A percentile compares a stretch with the other conserved stretches of the same genome.
These are phyloP conservation scores for Trypoxylon attenuatum DNA, from an alignment of 2,888 invertebrate species.

Conservation along the genomic window DNA sequence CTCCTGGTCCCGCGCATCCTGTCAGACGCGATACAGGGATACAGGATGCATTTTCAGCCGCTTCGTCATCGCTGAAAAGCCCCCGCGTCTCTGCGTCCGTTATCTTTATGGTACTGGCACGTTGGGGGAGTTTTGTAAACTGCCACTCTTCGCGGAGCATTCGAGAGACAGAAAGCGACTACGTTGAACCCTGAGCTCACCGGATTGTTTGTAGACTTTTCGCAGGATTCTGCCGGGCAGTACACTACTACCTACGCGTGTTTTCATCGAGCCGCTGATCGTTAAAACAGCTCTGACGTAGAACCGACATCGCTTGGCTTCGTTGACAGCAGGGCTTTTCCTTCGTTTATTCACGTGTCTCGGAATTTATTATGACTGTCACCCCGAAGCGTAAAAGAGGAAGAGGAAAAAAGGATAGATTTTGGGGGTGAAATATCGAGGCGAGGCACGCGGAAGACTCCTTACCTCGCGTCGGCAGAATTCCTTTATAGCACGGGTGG, in stretches of 20 bases:
- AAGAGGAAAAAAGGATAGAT: constrained; percentile 40
- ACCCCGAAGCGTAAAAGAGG: too few relatives aligned
- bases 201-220: constrained; percentile 41
- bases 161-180: not conserved
- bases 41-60: constrained; percentile 24
- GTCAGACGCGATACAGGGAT: too few relatives aligned
- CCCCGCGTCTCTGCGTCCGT: constrained; percentile 17
- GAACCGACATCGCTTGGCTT: constrained; percentile 27
- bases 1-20: not conserved
- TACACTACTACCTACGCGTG: constrained; percentile 6
- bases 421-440: constrained; percentile 43
- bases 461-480: too few relatives aligned
- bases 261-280: constrained; percentile 30
- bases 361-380: constrained; percentile 53
- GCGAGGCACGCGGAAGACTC: constrained; percentile 20
- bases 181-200: not conserved
- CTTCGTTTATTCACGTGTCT: constrained; percentile 56
- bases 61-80: constrained; percentile 18
- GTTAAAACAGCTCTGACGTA: constrained; percentile 39
- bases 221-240: constrained; percentile 7
- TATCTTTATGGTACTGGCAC: constrained; percentile 39
- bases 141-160: constrained; percentile 1
- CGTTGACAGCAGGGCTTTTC: constrained; percentile 49
- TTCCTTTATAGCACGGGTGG: not conserved
- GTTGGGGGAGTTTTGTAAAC: constrained; percentile 32